Evolutionary conservation across 35 echinoderm and acorn worm species (phyloP).

Genomic region (Heliocidaris tuberculata): DNA sequence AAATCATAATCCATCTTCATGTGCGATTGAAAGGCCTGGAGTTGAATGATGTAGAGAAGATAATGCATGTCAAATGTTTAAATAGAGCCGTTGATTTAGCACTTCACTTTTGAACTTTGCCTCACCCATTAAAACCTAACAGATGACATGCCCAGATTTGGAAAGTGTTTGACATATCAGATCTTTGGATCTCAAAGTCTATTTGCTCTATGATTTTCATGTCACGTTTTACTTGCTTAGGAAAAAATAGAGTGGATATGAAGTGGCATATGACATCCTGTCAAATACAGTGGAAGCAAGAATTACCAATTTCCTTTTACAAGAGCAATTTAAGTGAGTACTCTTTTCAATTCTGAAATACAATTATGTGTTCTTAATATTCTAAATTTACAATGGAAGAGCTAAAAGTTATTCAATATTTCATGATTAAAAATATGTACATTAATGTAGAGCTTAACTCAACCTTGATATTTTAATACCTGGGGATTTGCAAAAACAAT

Average conservation of each 20-base stretch:
- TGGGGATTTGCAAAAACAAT: neutral
- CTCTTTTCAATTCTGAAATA: neutral
- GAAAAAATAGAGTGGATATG: neutral
- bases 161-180: constrained; percentile 9
- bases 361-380: neutral
- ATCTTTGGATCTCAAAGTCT: neutral
- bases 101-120: constrained; percentile 11
- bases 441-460: neutral
- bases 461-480: neutral
- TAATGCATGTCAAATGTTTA: constrained; percentile 12
- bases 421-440: neutral
- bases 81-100: constrained; percentile 3
- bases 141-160: neutral
- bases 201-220: constrained; percentile 5
- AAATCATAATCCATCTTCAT: constrained; percentile 5
- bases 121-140: neutral
- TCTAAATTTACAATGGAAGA: neutral
- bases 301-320: neutral
- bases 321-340: neutral
- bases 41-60: neutral
- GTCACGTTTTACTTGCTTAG: neutral
- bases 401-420: neutral
- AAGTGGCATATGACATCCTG: neutral
- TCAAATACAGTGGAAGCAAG: neutral
- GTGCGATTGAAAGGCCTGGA: neutral